phyloP scores from a whole-genome alignment of 2,888 invertebrate genomes.

The Spodoptera picta region DNA sequence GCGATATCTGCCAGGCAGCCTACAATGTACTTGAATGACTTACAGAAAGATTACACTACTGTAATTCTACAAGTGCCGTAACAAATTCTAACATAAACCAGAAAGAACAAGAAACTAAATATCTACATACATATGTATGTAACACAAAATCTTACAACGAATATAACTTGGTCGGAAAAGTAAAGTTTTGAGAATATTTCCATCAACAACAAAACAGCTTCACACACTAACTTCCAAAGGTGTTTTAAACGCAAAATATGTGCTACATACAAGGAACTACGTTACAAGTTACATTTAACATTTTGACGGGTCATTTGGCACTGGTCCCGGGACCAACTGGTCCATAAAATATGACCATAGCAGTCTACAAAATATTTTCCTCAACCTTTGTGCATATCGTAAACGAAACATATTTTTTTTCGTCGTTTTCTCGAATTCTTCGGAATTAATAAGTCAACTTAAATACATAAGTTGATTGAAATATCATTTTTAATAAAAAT shows the following conservation, averaged over 20 bases:
- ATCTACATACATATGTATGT: constrained; percentile 1
- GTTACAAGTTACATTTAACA: constrained; percentile 68
- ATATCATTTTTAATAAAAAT: no score
- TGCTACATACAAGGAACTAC: constrained; percentile 25
- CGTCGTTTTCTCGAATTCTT: no score
- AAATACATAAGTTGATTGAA: no score
- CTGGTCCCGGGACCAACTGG: constrained; percentile 64
- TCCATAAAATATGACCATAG: constrained; percentile 25
- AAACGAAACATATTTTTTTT: no score
- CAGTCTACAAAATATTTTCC: constrained; percentile 40
- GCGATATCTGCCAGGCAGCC: no score
- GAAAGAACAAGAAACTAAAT: constrained; percentile 5
- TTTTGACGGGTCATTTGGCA: constrained; percentile 82
- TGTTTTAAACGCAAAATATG: constrained; percentile 41
- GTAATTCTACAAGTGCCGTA: no score
- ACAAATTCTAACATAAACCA: neutral
- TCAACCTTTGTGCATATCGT: constrained; percentile 2
- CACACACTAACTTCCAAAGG: constrained; percentile 27
- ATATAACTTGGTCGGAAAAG: constrained; percentile 17
- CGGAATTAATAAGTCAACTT: no score
- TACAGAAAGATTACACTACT: no score
- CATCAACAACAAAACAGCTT: constrained; percentile 31
- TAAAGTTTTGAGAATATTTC: constrained; percentile 29
- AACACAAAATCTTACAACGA: constrained; percentile 12
- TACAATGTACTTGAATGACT: no score